Evolutionary conservation across 2,797 vertebrate genomes (phyloP), one percentile per base, ranked within the genome.

Genomic region (Crocodylus rhombifer): DNA sequence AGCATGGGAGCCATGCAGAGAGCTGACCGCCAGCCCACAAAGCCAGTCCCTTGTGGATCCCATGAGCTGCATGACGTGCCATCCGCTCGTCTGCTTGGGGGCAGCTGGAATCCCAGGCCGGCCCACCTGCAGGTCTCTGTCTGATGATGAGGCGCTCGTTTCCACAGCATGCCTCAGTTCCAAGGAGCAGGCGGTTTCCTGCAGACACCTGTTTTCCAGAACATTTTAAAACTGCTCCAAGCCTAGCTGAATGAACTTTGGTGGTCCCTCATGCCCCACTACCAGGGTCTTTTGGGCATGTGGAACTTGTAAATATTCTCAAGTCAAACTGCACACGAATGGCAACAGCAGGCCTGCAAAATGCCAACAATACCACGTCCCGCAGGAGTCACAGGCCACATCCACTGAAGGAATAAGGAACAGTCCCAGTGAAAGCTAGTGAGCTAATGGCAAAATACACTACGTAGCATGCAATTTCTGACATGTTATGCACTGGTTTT

Each of bases 391-490:
- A 3, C 26, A 79, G 33, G 11, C 28, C 51, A 58, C 51, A 76
- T 33, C 30, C 3, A 64, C 17, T 30, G 56, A 80, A 88, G 1
- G 7, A 30, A 71, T 5, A 88, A 67, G 62, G 57, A 82, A 56
- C 5, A 62, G 61, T 0, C 25, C 5, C 30, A 18, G 16, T 5
- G 56, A 64, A 10, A 33, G 4, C 6, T 36, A 42, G 20, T 36
- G 20, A 69, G 64, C n/a, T 85, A 42, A 16, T 20, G 64, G 1
- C 2, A 18, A 3, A 73, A 62, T 33, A 16, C 3, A 74, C 25
- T n/a, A 3, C 67, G 21, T 73, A 0, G 1, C 8, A 0, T 0
- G 57, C 81, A 82, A 21, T 60, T 67, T 13, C 77, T 26, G 61
- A 80, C n/a, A 61, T 1, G 56, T 33, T 6, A 61, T n/a, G 36